Evolutionary conservation across 1,140 invertebrate genomes (phyloP).

Genomic region (Stenopsyche tienmushanensis): DNA sequence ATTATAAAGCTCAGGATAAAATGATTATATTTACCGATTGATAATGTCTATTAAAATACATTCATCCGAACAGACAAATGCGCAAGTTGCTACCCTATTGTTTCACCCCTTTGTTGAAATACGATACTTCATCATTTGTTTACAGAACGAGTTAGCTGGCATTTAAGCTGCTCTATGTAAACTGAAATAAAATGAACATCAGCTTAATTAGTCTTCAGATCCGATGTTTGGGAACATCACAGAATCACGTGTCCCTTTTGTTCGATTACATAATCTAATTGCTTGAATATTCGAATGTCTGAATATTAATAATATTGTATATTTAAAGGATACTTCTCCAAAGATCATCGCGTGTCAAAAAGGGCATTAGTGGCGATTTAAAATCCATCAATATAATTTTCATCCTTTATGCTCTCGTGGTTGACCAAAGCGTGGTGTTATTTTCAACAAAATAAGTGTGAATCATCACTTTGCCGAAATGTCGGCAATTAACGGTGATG

Average conservation of each 20-base stretch:
- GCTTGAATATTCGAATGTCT: too few relatives aligned
- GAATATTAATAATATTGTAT: too few relatives aligned
- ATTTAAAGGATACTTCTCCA: too few relatives aligned
- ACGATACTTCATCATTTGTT: conserved; percentile 23
- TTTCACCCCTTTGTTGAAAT: conserved; percentile 13
- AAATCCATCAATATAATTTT: conserved; percentile 29
- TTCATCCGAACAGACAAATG: neutral
- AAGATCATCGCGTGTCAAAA: too few relatives aligned
- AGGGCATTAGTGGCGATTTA: conserved; percentile 13
- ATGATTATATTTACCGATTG: too few relatives aligned
- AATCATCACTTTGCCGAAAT: conserved; percentile 38
- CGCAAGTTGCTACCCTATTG: conserved; percentile 6
- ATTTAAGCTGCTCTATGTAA: too few relatives aligned
- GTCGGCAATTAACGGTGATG: conserved; percentile 38
- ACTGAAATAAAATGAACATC: conserved; percentile 20
- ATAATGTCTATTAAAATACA: too few relatives aligned
- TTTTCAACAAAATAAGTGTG: conserved; percentile 35
- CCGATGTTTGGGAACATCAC: too few relatives aligned
- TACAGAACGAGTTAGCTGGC: conserved; percentile 18
- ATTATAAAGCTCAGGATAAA: too few relatives aligned
- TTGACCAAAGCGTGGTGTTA: neutral
- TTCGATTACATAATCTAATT: too few relatives aligned
- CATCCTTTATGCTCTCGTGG: conserved; percentile 3
- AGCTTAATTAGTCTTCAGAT: conserved; percentile 20
- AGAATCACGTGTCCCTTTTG: too few relatives aligned